Evolutionary conservation across 2,888 invertebrate genomes (phyloP).

Genomic region (Arenicola marina): DNA sequence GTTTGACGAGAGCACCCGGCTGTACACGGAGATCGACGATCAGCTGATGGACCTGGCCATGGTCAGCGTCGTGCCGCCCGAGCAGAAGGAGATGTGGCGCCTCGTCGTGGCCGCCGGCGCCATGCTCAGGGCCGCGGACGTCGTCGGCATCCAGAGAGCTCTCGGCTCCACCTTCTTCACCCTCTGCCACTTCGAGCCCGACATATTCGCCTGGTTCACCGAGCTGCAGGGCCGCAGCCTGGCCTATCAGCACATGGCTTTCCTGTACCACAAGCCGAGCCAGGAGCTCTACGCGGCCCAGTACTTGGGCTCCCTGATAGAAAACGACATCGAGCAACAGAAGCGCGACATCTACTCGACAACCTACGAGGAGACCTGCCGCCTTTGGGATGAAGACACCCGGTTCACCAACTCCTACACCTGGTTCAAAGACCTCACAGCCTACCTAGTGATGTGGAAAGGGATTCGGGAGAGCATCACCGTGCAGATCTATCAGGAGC

Average conservation of each 20-base stretch:
- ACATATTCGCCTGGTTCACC: slow-evolving; percentile 14
- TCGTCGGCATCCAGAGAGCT: slow-evolving; percentile 26
- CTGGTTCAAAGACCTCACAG: slow-evolving; percentile 19
- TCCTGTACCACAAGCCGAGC: slow-evolving; percentile 5
- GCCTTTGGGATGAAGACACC: not conserved
- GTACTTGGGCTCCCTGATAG: not conserved
- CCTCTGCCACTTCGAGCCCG: slow-evolving; percentile 4
- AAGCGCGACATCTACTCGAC: not conserved
- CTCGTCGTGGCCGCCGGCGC: slow-evolving; percentile 11
- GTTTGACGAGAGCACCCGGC: slow-evolving; percentile 3
- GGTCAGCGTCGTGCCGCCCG: slow-evolving; percentile 10
- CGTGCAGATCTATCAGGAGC: slow-evolving; percentile 1
- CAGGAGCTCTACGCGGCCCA: not conserved
- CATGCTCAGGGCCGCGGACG: slow-evolving; percentile 22
- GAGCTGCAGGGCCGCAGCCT: slow-evolving; percentile 10
- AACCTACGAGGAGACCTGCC: slow-evolving; percentile 1
- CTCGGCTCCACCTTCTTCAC: slow-evolving; percentile 25
- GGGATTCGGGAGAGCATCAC: slow-evolving; percentile 7
- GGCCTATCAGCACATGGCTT: slow-evolving; percentile 4
- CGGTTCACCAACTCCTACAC: slow-evolving; percentile 8
- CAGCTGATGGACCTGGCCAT: slow-evolving; percentile 11
- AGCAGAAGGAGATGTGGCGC: slow-evolving; percentile 14
- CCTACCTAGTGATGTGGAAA: slow-evolving; percentile 10
- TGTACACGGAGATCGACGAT: slow-evolving; percentile 22
- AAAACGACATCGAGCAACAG: not conserved